These are phyloP conservation scores for Mimachlamys varia DNA, from an alignment of 2,888 invertebrate genomes.

Conservation along the genomic window DNA sequence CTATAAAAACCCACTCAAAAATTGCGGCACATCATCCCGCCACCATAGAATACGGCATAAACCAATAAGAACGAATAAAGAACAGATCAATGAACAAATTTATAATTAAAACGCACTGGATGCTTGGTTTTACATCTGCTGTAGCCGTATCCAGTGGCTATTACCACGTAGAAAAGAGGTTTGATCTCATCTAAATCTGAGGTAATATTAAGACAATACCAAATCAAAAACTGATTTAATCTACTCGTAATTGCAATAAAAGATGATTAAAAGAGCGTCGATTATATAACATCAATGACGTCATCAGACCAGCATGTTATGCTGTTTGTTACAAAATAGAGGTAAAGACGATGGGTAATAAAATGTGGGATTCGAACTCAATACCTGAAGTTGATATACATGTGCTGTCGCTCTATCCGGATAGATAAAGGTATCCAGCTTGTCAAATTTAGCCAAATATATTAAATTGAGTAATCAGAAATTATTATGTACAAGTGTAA, in stretches of 20 bases:
- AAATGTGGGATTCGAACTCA: no score
- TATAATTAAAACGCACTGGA: not conserved
- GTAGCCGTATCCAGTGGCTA: not conserved
- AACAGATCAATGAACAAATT: not conserved
- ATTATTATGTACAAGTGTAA: no score
- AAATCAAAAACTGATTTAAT: conserved; percentile 4
- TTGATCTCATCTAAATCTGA: conserved; percentile 2
- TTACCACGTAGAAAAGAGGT: not conserved
- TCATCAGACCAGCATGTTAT: not conserved
- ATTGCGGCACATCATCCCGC: not conserved
- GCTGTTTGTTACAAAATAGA: no score
- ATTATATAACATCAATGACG: not conserved
- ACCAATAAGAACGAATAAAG: not conserved
- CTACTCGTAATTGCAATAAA: conserved; percentile 31
- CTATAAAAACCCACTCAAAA: conserved; percentile 3
- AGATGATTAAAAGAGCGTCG: not conserved
- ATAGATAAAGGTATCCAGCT: no score
- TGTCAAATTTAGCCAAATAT: no score
- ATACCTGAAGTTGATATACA: no score
- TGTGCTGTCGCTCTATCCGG: no score
- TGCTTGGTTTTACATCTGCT: not conserved
- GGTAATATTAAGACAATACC: not conserved
- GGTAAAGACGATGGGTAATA: no score
- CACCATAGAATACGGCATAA: not conserved
- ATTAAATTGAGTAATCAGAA: no score